A percentile compares a stretch with the other conserved stretches of the same genome.
Conservation (phyloP, 2,888 invertebrate genomes). For the Galeopsomyia nigrocyanea region DNA sequence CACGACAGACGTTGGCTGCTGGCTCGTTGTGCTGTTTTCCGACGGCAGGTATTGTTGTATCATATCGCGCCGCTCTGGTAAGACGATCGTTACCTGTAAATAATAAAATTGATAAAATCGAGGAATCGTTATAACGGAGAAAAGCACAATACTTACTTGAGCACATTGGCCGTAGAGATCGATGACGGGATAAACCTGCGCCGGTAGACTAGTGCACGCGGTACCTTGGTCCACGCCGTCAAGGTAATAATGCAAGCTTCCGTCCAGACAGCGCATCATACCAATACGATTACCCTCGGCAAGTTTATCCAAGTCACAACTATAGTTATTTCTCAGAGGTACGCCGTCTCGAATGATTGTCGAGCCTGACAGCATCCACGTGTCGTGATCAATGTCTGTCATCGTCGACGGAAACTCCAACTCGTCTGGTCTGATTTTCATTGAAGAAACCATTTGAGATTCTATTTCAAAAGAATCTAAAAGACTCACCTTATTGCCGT, state of each 20-base stretch:
- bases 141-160: conserved; percentile 75
- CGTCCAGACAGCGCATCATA: conserved; percentile 89
- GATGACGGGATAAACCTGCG: conserved; percentile 92
- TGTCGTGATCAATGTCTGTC: conserved; percentile 91
- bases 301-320: conserved; percentile 87
- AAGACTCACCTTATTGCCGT: conserved; percentile 54
- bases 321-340: conserved; percentile 86
- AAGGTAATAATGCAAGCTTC: conserved; percentile 86
- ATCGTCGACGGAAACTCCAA: conserved; percentile 90
- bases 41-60: conserved; percentile 65
- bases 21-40: conserved; percentile 70
- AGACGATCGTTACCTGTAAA: conserved; percentile 64
- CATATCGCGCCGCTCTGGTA: conserved; percentile 65
- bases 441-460: neutral
- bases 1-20: conserved; percentile 72
- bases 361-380: conserved; percentile 93
- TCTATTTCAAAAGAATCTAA: conserved; percentile 4
- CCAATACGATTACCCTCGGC: conserved; percentile 85
- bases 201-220: conserved; percentile 84
- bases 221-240: conserved; percentile 90
- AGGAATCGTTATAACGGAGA: no score
- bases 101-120: neutral
- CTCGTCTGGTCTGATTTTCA: conserved; percentile 88
- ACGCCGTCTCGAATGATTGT: conserved; percentile 93
- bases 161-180: conserved; percentile 96